Evolutionary conservation across 2,888 invertebrate species (phyloP).

Genomic region (Ennomos fuscantarius): DNA sequence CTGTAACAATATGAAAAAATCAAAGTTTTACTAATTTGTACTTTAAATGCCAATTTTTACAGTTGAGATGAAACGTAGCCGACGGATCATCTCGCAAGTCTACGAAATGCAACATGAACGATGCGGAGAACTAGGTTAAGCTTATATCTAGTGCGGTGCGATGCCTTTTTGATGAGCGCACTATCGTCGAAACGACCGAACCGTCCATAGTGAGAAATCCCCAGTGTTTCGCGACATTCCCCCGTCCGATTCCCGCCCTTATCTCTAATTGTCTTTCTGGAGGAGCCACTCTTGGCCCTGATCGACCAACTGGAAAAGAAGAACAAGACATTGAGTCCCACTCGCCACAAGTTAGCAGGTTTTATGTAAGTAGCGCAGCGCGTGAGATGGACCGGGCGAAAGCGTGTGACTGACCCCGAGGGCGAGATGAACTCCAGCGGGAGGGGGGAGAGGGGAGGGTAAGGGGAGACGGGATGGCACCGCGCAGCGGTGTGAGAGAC

Average conservation of each 20-base stretch:
- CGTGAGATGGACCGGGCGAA: slow-evolving; percentile 79
- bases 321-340: slow-evolving; percentile 84
- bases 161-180: slow-evolving; percentile 83
- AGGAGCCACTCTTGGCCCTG: slow-evolving; percentile 85
- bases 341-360: slow-evolving; percentile 77
- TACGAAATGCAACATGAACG: slow-evolving; percentile 72
- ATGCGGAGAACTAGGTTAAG: slow-evolving; percentile 67
- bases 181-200: slow-evolving; percentile 76
- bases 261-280: slow-evolving; percentile 85
- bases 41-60: slow-evolving; percentile 84
- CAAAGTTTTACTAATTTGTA: slow-evolving; percentile 85
- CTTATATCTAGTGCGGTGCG: slow-evolving; percentile 83
- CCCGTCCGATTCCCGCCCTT: slow-evolving; percentile 79
- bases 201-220: slow-evolving; percentile 83
- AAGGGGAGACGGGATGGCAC: slow-evolving; percentile 37
- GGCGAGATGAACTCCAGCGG: slow-evolving; percentile 63
- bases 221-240: slow-evolving; percentile 83
- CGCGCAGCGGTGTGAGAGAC: slow-evolving; percentile 78
- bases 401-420: slow-evolving; percentile 79
- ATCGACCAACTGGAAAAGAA: slow-evolving; percentile 86
- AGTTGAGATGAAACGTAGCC: slow-evolving; percentile 77
- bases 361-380: slow-evolving; percentile 81
- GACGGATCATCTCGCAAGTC: slow-evolving; percentile 77
- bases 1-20: slow-evolving; percentile 84
- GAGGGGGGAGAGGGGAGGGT: slow-evolving; percentile 47